These are phyloP conservation scores for Lota lota DNA, from an alignment of 2,113 vertebrate species.

Conservation along the genomic window DNA sequence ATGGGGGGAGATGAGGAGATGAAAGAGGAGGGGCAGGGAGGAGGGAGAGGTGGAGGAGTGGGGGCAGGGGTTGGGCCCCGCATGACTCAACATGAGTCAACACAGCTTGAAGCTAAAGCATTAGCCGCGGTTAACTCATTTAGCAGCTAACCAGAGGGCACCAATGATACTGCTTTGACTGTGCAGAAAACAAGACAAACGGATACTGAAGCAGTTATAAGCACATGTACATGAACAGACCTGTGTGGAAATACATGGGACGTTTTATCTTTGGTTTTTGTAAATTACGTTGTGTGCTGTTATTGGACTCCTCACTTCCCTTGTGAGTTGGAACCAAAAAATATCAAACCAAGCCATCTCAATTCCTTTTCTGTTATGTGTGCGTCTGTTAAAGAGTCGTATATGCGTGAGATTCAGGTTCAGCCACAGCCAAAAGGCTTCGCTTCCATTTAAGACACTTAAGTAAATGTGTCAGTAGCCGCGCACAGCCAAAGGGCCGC, in stretches of 20 bases:
- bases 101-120: conserved; percentile 17
- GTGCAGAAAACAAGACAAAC: conserved; percentile 10
- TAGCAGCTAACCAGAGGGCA: conserved; percentile 21
- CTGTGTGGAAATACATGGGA: too few relatives aligned
- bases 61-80: conserved; percentile 11
- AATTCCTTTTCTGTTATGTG: background rate
- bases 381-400: background rate
- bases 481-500: too few relatives aligned
- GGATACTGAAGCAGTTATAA: background rate
- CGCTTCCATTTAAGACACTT: too few relatives aligned
- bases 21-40: conserved; percentile 18
- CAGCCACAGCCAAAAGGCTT: too few relatives aligned
- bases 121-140: conserved; percentile 39
- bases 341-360: background rate
- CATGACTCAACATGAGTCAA: conserved; percentile 24
- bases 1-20: conserved; percentile 1
- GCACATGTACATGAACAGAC: too few relatives aligned
- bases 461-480: too few relatives aligned
- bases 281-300: too few relatives aligned
- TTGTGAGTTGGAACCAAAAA: background rate
- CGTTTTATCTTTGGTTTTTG: too few relatives aligned
- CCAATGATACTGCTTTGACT: conserved; percentile 13
- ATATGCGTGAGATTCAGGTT: background rate
- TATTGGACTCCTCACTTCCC: background rate
- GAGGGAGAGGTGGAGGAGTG: conserved; percentile 15